Evolutionary conservation across 2,113 vertebrate genomes (phyloP).

Genomic region (Podilymbus podiceps): DNA sequence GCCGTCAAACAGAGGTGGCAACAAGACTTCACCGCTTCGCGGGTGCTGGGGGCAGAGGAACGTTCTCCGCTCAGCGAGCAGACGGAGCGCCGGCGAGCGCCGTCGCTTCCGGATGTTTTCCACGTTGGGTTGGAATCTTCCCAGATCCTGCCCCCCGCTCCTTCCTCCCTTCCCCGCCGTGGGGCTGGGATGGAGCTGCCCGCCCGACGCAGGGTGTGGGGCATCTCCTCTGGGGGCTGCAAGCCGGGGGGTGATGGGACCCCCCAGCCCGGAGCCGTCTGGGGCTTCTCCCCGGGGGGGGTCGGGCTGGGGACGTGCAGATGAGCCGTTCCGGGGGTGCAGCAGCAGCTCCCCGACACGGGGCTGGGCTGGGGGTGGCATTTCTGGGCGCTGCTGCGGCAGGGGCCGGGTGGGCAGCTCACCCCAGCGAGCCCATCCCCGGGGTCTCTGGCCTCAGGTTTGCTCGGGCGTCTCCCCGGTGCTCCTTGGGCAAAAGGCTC

Average conservation of each 20-base stretch:
- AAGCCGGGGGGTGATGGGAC: not conserved
- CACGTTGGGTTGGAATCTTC: not conserved
- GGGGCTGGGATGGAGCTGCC: not conserved
- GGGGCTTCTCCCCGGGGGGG: not conserved
- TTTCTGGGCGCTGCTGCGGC: not conserved
- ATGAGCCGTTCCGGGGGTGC: not conserved
- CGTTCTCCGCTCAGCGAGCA: slow-evolving; percentile 8
- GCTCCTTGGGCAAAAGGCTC: too few species aligned
- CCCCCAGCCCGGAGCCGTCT: not conserved
- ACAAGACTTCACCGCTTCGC: not conserved
- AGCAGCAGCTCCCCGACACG: not conserved
- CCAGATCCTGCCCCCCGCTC: not conserved
- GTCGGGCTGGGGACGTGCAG: not conserved
- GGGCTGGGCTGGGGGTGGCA: not conserved
- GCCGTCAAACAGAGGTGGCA: slow-evolving; percentile 28
- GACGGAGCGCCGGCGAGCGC: not conserved
- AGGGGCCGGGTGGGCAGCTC: not conserved
- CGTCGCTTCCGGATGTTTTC: not conserved
- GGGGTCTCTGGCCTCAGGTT: not conserved
- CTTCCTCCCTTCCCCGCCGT: not conserved
- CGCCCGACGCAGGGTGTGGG: not conserved
- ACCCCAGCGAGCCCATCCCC: not conserved
- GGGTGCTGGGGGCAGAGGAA: slow-evolving; percentile 31
- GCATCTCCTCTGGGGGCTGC: not conserved
- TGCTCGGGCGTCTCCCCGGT: accelerated